Evolutionary conservation across 1,140 invertebrate genomes (phyloP).

Genomic region (Branchinecta lynchi): DNA sequence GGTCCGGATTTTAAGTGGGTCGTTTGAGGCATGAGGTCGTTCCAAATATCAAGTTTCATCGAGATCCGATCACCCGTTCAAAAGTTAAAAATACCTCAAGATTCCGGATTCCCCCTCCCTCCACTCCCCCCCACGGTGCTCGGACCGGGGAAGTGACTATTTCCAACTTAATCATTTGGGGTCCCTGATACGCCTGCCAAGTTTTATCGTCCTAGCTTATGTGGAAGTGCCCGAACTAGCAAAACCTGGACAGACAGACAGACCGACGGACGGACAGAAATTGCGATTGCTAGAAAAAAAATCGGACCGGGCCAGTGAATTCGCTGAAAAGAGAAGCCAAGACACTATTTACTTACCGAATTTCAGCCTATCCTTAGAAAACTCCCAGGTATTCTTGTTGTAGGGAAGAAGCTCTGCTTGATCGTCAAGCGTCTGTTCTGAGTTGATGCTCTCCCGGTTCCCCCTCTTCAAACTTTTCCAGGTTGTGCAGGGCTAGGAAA

Average conservation of each 20-base stretch:
- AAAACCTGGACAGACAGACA: too few relatives aligned
- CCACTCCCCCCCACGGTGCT: too few relatives aligned
- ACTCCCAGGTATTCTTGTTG: slow-evolving; percentile 66
- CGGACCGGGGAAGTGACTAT: too few relatives aligned
- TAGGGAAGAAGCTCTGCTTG: slow-evolving; percentile 83
- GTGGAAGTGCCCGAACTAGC: background rate
- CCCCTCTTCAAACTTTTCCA: slow-evolving; percentile 58
- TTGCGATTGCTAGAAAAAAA: background rate
- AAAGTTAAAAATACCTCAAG: too few relatives aligned
- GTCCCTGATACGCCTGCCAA: too few relatives aligned
- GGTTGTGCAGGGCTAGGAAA: slow-evolving; percentile 21
- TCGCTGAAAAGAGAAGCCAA: background rate
- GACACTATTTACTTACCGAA: slow-evolving; percentile 45
- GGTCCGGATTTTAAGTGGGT: background rate
- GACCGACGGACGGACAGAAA: too few relatives aligned
- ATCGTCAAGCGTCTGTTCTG: slow-evolving; percentile 69
- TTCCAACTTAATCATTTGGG: too few relatives aligned
- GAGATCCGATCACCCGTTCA: too few relatives aligned
- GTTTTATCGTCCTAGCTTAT: too few relatives aligned
- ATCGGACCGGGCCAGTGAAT: background rate
- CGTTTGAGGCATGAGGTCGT: background rate
- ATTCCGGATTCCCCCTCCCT: too few relatives aligned
- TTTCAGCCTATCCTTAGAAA: slow-evolving; percentile 63
- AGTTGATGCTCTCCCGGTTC: slow-evolving; percentile 61
- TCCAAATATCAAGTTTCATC: too few relatives aligned